Evolutionary conservation across 1,140 invertebrate species (phyloP), one percentile per base, ranked within the genome.

Genomic region (Drosophila bifasciata): DNA sequence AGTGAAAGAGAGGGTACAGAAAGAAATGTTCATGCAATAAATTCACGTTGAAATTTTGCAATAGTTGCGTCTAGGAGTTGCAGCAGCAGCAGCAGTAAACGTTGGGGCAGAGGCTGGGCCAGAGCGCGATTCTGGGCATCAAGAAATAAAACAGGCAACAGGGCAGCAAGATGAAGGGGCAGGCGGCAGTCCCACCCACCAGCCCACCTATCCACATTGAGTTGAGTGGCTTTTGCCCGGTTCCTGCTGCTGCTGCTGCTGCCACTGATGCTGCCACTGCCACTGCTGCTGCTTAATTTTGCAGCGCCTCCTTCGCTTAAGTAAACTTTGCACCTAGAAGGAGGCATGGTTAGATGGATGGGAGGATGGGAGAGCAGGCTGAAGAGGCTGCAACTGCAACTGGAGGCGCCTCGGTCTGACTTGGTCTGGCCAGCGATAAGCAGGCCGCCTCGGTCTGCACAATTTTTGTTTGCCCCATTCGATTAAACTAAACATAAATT

Each of bases 401-500:
- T 9, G 28, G 28, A 2, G 5, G 1, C 6, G 23, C 6, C 23
- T 25, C 1, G 28, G 19, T 7, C 21, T 21, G 50, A 45, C 40
- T 23, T 62, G 25, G 57, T 36, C 45, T 78, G 43, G 68, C 59
- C 71, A 67, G 60, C 71, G 70, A 78, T 78, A 78, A 78, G 75
- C 61, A 73, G 66, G 76, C 62, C 46, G 43, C 50, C n/a, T 43
- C 40, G 8, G 25, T 57, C 45, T 71, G 76, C 64, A 52, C 59
- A 51, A 58, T 81, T 80, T 81, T 61, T 59, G 74, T 76, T 66
- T 83, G 79, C 79, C 74, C 79, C 73, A 77, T 83, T 83, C 79
- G 79, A 83, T 83, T 83, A 83, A 83, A 83, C 79, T 83, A 83
- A 83, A 83, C 79, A 83, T 83, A 83, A 83, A 83, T 83, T 83